A percentile compares a stretch with the other conserved stretches of the same genome.
Conservation (phyloP, 2,113 vertebrate genomes). For the Zonotrichia leucophrys region DNA sequence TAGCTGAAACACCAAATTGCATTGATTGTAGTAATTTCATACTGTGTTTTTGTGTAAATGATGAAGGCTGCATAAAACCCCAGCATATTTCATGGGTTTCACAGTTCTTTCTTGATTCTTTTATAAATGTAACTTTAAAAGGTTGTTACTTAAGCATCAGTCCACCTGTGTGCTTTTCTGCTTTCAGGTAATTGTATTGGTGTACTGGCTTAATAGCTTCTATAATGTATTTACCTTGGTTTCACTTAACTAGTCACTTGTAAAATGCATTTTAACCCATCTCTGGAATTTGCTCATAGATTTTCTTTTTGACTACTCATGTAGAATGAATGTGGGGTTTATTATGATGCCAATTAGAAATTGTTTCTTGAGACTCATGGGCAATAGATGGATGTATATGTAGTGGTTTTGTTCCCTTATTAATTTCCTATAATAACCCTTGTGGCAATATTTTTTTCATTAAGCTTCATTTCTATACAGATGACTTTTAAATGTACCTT, state of each 20-base stretch:
- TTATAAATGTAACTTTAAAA: neutral
- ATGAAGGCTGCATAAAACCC: neutral
- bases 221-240: neutral
- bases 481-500: neutral
- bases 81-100: neutral
- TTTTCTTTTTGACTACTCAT: neutral
- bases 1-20: neutral
- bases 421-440: neutral
- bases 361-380: neutral
- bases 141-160: neutral
- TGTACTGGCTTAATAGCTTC: neutral
- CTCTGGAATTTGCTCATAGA: neutral
- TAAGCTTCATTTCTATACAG: neutral
- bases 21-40: neutral
- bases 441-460: neutral
- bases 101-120: neutral
- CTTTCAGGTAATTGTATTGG: neutral
- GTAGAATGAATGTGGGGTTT: neutral
- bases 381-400: neutral
- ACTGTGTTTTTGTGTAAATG: conserved; percentile 13
- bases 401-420: neutral
- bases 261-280: neutral
- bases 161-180: neutral
- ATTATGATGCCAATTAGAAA: neutral
- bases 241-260: neutral